These are phyloP conservation scores for Agrotis exclamationis DNA, from an alignment of 2,888 invertebrate genomes.

Conservation along the genomic window DNA sequence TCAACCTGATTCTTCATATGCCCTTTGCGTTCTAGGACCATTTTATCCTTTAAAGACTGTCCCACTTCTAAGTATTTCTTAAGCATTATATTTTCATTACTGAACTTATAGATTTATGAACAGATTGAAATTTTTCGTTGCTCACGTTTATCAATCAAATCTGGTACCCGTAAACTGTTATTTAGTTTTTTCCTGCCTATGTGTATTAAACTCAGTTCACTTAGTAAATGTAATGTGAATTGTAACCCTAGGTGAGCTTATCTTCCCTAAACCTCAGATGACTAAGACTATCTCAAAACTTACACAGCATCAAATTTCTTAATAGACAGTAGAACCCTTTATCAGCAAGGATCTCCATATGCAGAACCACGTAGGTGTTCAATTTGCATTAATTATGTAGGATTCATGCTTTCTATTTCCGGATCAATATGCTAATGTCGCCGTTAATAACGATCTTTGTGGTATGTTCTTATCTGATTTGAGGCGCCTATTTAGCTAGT, in stretches of 20 bases:
- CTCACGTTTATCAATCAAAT: too few relatives aligned
- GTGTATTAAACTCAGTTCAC: background rate
- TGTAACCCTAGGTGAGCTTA: background rate
- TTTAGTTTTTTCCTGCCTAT: too few relatives aligned
- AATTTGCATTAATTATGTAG: conserved; percentile 36
- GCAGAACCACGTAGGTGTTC: conserved; percentile 36
- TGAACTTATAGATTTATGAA: background rate
- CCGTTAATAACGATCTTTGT: conserved; percentile 29
- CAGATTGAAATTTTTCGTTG: too few relatives aligned
- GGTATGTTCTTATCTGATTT: conserved; percentile 12
- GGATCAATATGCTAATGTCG: conserved; percentile 37
- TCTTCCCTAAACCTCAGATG: background rate
- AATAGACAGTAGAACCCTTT: conserved; percentile 14
- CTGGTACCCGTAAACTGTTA: too few relatives aligned
- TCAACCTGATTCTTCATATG: too few relatives aligned
- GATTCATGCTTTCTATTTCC: conserved; percentile 50
- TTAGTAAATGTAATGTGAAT: background rate
- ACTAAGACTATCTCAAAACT: conserved; percentile 19
- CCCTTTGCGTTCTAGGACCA: too few relatives aligned
- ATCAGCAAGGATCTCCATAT: conserved; percentile 32
- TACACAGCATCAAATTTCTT: conserved; percentile 30
- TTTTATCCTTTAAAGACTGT: too few relatives aligned
- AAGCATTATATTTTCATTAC: background rate
- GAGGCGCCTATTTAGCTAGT: background rate
- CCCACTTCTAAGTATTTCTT: too few relatives aligned